Evolutionary conservation across 1,140 invertebrate genomes (phyloP), one percentile per base, ranked within the genome.

Genomic region (Apis laboriosa): DNA sequence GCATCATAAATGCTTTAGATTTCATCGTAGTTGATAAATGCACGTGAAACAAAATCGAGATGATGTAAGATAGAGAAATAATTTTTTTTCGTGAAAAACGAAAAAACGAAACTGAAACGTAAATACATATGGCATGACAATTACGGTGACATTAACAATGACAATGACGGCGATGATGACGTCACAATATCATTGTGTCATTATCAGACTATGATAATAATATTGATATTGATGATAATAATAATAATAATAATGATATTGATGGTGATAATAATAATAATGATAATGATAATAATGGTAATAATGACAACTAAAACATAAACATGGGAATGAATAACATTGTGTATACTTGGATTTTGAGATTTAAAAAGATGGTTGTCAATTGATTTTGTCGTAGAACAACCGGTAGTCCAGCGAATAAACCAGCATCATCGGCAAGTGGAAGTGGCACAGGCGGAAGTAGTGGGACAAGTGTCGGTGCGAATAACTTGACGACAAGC

Each of bases 371-470:
- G 19, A 7, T 9, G 60, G 67, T 55, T 9, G 17, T 9, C 56
- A 17, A 9, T 77, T 4, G 77, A 13, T 56, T 64, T 83, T 92
- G 82, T 81, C 78, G 82, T 93, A 97, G 96, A 88, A 97, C 96
- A 49, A 96, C 96, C 85, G 96, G 96, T 81, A 96, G 96, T 91
- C 95, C 96, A 66, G 96, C 96, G 89, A 95, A 96, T 77, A 97
- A 97, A 93, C 95, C 96, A 34, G 96, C 96, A 34, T 96, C 95
- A n/a, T 58, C 80, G 17, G 17, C 53, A 0, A 95, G 95, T 64
- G 95, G 95, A 90, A 95, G 95, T 87, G 96, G 95, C 90, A 72
- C 88, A 2, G 51, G 28, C 0, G 71, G 79, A 15, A 28, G 28
- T 1, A 73, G 58, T 21, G 66, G 24, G 1, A 49, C 61, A 1